phyloP scores from a whole-genome alignment of 2,888 invertebrate species.

The Podabrus alpinus region DNA sequence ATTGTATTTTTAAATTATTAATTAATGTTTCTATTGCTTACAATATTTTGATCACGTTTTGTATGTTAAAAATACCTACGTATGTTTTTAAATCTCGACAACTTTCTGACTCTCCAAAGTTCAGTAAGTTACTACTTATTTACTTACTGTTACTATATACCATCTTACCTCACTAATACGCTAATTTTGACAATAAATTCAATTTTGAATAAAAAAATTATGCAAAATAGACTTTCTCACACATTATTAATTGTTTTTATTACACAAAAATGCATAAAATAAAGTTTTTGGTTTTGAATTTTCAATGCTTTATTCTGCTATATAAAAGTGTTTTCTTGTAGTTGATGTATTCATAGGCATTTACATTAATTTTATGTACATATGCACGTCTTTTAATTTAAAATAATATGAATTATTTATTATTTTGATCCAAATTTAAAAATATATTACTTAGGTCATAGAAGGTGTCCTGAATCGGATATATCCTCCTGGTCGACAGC shows the following conservation, averaged over 20 bases:
- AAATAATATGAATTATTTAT: not conserved
- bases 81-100: not conserved
- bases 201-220: not conserved
- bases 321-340: not conserved
- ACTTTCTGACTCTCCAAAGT: not conserved
- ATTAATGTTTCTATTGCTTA: not conserved
- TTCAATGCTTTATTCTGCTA: not conserved
- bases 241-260: not conserved
- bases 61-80: too few relatives aligned
- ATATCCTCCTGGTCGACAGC: not conserved
- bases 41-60: too few relatives aligned
- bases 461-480: conserved; percentile 2
- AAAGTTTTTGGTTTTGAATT: not conserved
- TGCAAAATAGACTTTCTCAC: not conserved
- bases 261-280: not conserved
- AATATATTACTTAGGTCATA: not conserved
- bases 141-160: not conserved
- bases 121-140: not conserved
- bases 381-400: not conserved
- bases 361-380: not conserved
- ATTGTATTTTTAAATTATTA: not conserved
- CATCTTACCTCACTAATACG: not conserved
- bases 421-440: not conserved
- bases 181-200: not conserved
- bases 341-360: not conserved